Evolutionary conservation across 2,113 vertebrate species (phyloP).

Genomic region (Lucifuga dentata): DNA sequence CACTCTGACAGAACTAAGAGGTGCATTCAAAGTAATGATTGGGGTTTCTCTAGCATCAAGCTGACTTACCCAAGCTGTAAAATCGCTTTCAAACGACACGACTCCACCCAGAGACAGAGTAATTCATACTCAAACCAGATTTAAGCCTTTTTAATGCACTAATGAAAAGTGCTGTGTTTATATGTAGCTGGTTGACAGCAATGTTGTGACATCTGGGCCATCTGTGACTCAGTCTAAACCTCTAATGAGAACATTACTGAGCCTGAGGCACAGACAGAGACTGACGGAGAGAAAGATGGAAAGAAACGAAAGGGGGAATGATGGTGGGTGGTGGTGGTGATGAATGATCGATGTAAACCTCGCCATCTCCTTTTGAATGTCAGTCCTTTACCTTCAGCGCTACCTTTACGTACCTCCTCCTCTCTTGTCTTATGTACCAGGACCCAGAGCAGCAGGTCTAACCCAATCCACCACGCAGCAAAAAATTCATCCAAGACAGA

Average conservation of each 20-base stretch:
- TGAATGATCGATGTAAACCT: slow-evolving; percentile 61
- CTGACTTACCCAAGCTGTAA: slow-evolving; percentile 32
- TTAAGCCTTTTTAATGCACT: slow-evolving; percentile 63
- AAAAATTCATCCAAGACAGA: slow-evolving; percentile 72
- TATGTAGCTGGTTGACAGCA: slow-evolving; percentile 42
- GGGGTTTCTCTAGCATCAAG: slow-evolving; percentile 2
- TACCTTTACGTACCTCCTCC: slow-evolving; percentile 16
- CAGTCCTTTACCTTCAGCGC: slow-evolving; percentile 8
- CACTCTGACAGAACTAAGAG: slow-evolving; percentile 17
- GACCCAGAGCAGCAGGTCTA: slow-evolving; percentile 46
- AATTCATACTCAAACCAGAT: slow-evolving; percentile 67
- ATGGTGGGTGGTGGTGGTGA: too few relatives aligned
- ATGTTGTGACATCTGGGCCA: slow-evolving; percentile 69
- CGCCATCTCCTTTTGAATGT: slow-evolving; percentile 54
- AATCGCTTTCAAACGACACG: slow-evolving; percentile 36
- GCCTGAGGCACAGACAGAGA: slow-evolving; percentile 43
- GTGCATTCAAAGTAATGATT: slow-evolving; percentile 32
- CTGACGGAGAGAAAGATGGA: slow-evolving; percentile 13
- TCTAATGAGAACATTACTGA: slow-evolving; percentile 69
- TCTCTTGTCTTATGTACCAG: slow-evolving; percentile 40
- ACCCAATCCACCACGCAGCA: slow-evolving; percentile 55
- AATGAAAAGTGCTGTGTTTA: slow-evolving; percentile 72
- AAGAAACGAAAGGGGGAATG: slow-evolving; percentile 6
- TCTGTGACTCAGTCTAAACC: slow-evolving; percentile 66
- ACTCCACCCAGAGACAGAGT: slow-evolving; percentile 47